Conservation (phyloP, 2,797 vertebrate species). For the Picus viridis region DNA sequence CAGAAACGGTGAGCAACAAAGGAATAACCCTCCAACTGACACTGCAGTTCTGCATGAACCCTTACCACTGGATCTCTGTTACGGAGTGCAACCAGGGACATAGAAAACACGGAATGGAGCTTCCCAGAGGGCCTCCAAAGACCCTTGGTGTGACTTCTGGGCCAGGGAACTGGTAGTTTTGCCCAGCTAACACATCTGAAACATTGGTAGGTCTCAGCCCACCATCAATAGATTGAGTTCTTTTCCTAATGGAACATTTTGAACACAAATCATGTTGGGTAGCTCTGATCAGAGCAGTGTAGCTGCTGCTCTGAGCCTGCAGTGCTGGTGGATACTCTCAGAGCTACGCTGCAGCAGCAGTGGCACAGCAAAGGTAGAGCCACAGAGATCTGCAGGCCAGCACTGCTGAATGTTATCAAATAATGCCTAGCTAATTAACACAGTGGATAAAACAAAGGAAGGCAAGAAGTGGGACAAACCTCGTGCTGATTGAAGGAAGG, state of each 20-base stretch:
- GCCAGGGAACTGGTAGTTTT: background rate
- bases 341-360: background rate
- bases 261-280: background rate
- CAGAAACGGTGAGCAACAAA: background rate
- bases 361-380: background rate
- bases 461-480: constrained; percentile 86
- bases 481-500: constrained; percentile 87
- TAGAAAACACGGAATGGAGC: background rate
- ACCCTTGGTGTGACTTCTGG: background rate
- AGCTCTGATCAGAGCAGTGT: background rate
- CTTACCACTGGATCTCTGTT: background rate
- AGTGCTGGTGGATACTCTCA: background rate
- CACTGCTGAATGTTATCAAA: background rate
- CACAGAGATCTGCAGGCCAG: background rate
- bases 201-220: background rate
- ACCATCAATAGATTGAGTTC: background rate
- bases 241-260: background rate
- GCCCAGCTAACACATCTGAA: background rate
- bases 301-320: background rate
- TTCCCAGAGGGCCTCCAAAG: background rate
- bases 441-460: background rate
- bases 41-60: background rate
- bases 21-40: background rate
- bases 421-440: background rate
- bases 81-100: background rate